Evolutionary conservation across 37 sponge, comb jelly and placozoan genomes (phyloP).

Genomic region (Hexactinellida sp.): DNA sequence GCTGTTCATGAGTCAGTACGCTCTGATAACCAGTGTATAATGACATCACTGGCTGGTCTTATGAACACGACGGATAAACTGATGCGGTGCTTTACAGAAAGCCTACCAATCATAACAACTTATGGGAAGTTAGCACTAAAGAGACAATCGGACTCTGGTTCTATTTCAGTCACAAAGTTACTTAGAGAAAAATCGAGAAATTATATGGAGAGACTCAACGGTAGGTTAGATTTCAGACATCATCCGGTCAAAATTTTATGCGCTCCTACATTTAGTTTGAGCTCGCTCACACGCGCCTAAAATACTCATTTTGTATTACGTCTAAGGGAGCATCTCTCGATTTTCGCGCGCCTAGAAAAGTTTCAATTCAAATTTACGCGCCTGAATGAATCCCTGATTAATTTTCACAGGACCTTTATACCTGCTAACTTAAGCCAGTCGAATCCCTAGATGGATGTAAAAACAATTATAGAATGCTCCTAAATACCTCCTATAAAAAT

Average conservation of each 20-base stretch:
- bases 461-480: no score
- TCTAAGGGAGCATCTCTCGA: no score
- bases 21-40: neutral
- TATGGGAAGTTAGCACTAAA: neutral
- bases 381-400: no score
- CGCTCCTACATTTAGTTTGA: no score
- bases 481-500: no score
- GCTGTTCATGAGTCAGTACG: neutral
- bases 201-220: neutral
- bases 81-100: neutral
- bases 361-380: no score
- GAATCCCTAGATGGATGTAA: no score
- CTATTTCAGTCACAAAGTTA: neutral
- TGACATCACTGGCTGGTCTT: neutral
- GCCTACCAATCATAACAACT: neutral
- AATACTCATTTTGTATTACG: no score
- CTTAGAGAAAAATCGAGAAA: neutral
- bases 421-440: no score
- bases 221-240: neutral
- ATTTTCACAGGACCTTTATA: no score
- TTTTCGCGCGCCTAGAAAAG: no score
- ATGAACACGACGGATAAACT: neutral
- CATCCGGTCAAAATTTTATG: neutral
- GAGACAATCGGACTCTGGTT: neutral
- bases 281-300: no score